phyloP scores from a whole-genome alignment of 2,888 invertebrate genomes.

The Leucophora obtusa region DNA sequence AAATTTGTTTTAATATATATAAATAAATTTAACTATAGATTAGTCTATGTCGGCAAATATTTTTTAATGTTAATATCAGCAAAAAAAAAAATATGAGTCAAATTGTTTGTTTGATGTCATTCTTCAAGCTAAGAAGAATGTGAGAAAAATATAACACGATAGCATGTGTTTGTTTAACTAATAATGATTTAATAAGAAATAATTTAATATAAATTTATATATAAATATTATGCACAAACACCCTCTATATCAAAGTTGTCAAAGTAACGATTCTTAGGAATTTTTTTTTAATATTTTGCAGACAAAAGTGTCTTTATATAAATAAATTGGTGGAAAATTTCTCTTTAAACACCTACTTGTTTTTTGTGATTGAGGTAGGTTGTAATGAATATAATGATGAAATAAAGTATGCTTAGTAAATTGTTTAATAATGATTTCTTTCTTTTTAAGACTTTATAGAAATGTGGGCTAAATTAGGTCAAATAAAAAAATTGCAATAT shows the following conservation, averaged over 20 bases:
- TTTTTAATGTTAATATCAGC: slow-evolving; percentile 30
- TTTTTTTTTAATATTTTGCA: neutral
- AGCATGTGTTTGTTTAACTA: slow-evolving; percentile 17
- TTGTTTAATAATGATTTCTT: neutral
- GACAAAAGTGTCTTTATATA: too few species aligned
- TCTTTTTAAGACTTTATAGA: neutral
- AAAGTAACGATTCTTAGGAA: neutral
- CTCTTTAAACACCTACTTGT: slow-evolving; percentile 21
- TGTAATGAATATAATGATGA: neutral
- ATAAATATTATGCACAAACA: neutral
- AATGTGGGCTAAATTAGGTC: slow-evolving; percentile 43
- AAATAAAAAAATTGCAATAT: neutral
- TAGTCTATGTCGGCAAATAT: slow-evolving; percentile 14
- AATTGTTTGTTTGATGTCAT: slow-evolving; percentile 46
- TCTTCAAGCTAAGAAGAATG: slow-evolving; percentile 1
- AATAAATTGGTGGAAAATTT: neutral
- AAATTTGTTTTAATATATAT: neutral
- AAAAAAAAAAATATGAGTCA: slow-evolving; percentile 37
- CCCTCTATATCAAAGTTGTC: neutral
- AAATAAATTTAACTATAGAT: neutral
- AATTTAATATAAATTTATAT: slow-evolving; percentile 15
- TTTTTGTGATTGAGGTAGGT: neutral
- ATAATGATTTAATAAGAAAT: slow-evolving; percentile 25
- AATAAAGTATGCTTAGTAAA: neutral
- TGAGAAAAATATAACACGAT: neutral